Conservation (phyloP, 2,797 vertebrate species). For the Melanotaenia nigrans region DNA sequence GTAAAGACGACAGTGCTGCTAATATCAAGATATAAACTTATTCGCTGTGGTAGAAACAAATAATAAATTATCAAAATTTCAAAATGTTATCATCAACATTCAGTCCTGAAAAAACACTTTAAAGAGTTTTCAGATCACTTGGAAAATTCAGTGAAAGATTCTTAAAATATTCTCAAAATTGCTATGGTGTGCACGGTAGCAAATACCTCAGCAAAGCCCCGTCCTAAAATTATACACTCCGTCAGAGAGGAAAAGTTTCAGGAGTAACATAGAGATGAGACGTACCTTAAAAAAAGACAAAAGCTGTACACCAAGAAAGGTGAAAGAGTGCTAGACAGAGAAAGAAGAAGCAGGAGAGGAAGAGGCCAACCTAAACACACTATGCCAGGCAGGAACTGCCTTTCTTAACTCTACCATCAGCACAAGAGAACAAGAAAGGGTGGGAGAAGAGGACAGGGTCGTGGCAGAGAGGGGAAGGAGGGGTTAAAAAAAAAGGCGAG, state of each 20-base stretch:
- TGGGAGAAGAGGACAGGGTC: constrained; percentile 25
- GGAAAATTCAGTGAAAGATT: neutral
- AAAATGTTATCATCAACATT: neutral
- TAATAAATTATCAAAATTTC: neutral
- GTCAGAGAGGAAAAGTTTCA: constrained; percentile 27
- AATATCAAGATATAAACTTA: neutral
- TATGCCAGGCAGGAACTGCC: constrained; percentile 75
- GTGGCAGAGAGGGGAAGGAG: constrained; percentile 31
- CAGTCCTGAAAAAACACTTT: neutral
- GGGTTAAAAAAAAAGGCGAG: constrained; percentile 49
- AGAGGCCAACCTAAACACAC: constrained; percentile 57
- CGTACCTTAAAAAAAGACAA: constrained; percentile 64
- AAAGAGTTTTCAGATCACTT: neutral
- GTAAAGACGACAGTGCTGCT: neutral
- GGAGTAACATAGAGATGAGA: constrained; percentile 22
- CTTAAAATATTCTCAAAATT: neutral
- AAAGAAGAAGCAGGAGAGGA: constrained; percentile 33
- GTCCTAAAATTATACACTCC: constrained; percentile 26
- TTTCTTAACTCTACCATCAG: constrained; percentile 74
- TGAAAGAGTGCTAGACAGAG: constrained; percentile 28
- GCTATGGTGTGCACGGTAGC: neutral
- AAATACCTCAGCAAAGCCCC: neutral
- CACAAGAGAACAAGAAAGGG: constrained; percentile 35
- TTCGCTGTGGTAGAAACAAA: neutral
- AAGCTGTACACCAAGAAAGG: constrained; percentile 22